Base-by-base conservation (phyloP, 2,113 vertebrate species). In the Oncorhynchus clarkii region DNA sequence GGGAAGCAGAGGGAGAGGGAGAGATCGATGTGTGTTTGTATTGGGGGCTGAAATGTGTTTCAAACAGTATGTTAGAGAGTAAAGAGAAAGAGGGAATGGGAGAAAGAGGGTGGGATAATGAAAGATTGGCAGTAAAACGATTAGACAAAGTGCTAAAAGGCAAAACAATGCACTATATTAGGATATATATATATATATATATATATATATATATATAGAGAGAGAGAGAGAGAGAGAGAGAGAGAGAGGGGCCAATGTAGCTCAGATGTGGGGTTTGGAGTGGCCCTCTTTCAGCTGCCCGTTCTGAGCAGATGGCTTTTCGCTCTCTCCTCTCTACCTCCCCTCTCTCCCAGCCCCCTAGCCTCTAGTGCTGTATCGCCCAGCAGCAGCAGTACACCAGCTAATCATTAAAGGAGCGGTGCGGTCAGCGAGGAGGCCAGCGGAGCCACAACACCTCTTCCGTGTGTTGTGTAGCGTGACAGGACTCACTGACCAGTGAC, bases 351-450 rank as follows among this genome's bases (percentile, higher is more conserved):
- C 71, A 71, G 64, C 26, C 68, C 27, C 60, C 34, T 9, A 51
- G 12, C 11, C 49, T 51, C 49, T 51, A 16, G 49, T 51, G 12
- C 4, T 51, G 49, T 51, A 51, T 16, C 14, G 7, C 65, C 67
- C 70, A 20, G 73, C 72, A 29, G 59, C 69, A 65, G 76, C 74
- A 31, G 27, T 3, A 13, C 70, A 39, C 7, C 29, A 1, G 78
- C 78, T 84, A 82, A 84, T 85, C 74, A 87, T 86, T 78, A 83
- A 76, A 78, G 74, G 71, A 39, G 71, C 14, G n/a, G 34, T 59
- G 54, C 18, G 62, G 0, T 22, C 74, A 39, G 71, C 11, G n/a
- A 54, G 64, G 54, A 26, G 66, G 0, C 26, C 3, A 8, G 20
- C 1, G 27, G 27, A 12, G 48, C 69, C 22, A 57, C 0, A 65